Percentiles rank a stretch among this genome's conserved stretches.
These are phyloP conservation scores for Forbesichthys agassizii DNA, from an alignment of 2,113 vertebrate species.

Conservation along the genomic window DNA sequence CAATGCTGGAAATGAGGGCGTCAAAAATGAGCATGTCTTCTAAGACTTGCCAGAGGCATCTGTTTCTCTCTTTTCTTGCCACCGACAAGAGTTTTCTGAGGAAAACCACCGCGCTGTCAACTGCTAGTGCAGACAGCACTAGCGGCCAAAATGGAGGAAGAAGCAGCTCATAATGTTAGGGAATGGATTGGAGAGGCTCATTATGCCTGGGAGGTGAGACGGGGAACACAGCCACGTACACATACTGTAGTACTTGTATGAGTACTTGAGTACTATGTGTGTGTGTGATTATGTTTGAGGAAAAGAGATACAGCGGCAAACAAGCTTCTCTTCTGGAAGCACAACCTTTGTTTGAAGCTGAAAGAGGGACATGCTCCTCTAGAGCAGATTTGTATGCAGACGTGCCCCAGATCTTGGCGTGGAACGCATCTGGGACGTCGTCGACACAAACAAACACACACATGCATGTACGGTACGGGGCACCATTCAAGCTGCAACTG, in stretches of 20 bases:
- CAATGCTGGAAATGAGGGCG: conserved; percentile 45
- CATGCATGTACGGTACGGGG: conserved; percentile 9
- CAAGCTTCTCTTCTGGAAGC: conserved; percentile 22
- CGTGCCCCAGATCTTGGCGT: conserved; percentile 32
- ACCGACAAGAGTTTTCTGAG: conserved; percentile 55
- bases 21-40: conserved; percentile 64
- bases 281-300: neutral
- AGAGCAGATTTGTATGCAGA: conserved; percentile 22
- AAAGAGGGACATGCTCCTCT: conserved; percentile 28
- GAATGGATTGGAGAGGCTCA: conserved; percentile 72
- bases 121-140: conserved; percentile 57
- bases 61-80: conserved; percentile 32
- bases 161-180: conserved; percentile 69
- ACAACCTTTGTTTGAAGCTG: conserved; percentile 22
- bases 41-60: conserved; percentile 62
- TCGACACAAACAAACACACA: conserved; percentile 6
- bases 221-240: conserved; percentile 48
- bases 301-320: conserved; percentile 17
- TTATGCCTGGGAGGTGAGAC: conserved; percentile 66
- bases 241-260: neutral
- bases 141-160: conserved; percentile 56
- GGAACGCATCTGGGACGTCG: conserved; percentile 10
- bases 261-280: neutral
- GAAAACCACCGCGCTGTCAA: conserved; percentile 62
- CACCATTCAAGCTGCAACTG: neutral